phyloP scores from a whole-genome alignment of 2,797 vertebrate genomes.

The Hypotaenidia okinawae region DNA sequence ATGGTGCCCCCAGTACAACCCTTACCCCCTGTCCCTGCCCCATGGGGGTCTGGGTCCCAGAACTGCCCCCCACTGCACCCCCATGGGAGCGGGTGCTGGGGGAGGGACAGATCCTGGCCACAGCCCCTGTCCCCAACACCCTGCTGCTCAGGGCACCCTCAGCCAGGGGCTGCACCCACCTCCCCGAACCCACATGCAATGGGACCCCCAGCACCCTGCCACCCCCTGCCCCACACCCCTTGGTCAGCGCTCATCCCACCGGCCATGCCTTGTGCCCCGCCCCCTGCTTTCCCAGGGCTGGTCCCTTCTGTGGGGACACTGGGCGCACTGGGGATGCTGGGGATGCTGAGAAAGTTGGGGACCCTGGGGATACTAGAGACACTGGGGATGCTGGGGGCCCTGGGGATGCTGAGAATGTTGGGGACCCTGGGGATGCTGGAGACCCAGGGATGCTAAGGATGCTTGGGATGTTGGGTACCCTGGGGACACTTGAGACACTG shows the following conservation, averaged over 20 bases:
- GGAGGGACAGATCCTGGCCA: not conserved
- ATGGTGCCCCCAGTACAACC: no score
- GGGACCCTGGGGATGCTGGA: no score
- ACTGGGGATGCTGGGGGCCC: no score
- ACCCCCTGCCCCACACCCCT: not conserved
- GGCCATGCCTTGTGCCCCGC: not conserved
- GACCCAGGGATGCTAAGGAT: no score
- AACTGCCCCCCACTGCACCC: not conserved
- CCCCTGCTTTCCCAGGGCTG: not conserved
- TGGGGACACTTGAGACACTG: not conserved
- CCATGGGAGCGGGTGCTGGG: not conserved
- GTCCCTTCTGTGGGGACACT: not conserved
- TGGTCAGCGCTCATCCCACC: accelerated
- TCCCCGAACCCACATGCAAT: not conserved
- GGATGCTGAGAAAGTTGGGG: not conserved
- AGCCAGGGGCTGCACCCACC: not conserved
- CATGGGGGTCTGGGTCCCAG: not conserved
- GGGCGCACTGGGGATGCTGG: no score
- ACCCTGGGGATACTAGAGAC: no score
- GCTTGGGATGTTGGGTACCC: not conserved
- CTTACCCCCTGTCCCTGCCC: not conserved
- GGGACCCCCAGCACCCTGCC: not conserved
- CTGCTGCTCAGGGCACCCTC: not conserved
- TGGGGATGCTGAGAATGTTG: no score
- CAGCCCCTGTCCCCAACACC: not conserved